These are phyloP conservation scores for Rhabdomys dilectus DNA, from an alignment of 2,113 vertebrate species.

Conservation along the genomic window DNA sequence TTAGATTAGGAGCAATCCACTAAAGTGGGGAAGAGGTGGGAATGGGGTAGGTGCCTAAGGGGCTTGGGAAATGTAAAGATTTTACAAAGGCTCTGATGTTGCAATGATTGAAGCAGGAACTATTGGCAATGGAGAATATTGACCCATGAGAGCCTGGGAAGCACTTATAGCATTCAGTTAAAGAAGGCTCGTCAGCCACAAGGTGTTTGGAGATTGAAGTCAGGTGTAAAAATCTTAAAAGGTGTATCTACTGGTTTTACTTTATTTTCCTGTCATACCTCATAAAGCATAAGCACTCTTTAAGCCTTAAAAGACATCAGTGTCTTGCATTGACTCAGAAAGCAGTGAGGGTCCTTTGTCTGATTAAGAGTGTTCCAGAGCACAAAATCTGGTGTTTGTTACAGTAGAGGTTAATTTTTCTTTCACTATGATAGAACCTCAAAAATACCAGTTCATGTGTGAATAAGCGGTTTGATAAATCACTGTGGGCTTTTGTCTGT, in stretches of 20 bases:
- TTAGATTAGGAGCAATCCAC: not conserved
- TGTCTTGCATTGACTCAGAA: not conserved
- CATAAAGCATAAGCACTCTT: not conserved
- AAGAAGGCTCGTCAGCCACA: not conserved
- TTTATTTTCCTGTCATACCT: conserved; percentile 25
- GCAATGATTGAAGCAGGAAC: not conserved
- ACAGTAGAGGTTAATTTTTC: not conserved
- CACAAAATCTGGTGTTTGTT: not conserved
- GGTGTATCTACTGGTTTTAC: not conserved
- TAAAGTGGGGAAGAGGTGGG: not conserved
- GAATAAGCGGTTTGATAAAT: conserved; percentile 32
- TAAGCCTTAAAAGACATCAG: not conserved
- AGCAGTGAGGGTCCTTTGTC: not conserved
- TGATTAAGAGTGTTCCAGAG: not conserved
- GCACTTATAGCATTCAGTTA: not conserved
- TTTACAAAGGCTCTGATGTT: not conserved
- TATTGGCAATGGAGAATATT: not conserved
- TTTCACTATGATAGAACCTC: not conserved
- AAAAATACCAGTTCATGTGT: conserved; percentile 13
- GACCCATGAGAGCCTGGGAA: not conserved
- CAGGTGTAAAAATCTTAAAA: not conserved
- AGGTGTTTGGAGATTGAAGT: not conserved
- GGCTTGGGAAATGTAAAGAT: not conserved
- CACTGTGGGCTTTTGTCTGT: not conserved
- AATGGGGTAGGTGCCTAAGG: not conserved